Base-by-base conservation (phyloP, 2,113 vertebrate genomes). In the Bubo scandiacus region DNA sequence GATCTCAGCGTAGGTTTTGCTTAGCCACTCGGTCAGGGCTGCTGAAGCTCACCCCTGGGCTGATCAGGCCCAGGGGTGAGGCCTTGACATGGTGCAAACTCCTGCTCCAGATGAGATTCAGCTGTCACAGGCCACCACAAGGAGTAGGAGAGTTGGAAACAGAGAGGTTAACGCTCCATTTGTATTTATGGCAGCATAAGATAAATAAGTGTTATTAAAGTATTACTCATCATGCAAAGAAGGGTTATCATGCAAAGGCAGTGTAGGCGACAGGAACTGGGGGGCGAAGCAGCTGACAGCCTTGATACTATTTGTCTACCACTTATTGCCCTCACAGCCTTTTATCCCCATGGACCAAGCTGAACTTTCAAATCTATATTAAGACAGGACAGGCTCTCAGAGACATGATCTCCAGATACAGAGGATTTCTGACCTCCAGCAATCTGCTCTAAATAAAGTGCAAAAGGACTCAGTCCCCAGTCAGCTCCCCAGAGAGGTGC, bases 361-460 rank as follows among this genome's bases (percentile, higher is more conserved):
- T 97, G 90, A 95, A 89, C 90, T 89, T 94, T 91, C 62, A 96
- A 55, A 70, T 87, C 90, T 92, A 95, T 89, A 81, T 94, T 92
- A 86, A 92, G 87, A 90, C 52, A 83, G 29, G 9, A 19, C 67
- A 95, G 51, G 59, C 78, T 92, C 59, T 85, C 59, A 43, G 94
- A 72, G 79, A 71, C 52, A 30, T 36, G 81, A 94, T 79, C 81
- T 91, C 51, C 63, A 81, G 19, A 93, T 66, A 75, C 21, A 57
- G 75, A 79, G 36, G 73, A 84, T 47, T 2, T 0, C 61, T 95
- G 87, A 90, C 91, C 85, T 95, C 92, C 57, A 18, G 3, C 85
- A 77, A 30, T 57, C 54, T 81, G 66, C 62, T 73, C 54, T 81
- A 92, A 96, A 93, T 82, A 70, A 92, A 84, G 68, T 23, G 54